These are phyloP conservation scores for Martes martes DNA, from an alignment of 2,113 vertebrate species.

Conservation along the genomic window DNA sequence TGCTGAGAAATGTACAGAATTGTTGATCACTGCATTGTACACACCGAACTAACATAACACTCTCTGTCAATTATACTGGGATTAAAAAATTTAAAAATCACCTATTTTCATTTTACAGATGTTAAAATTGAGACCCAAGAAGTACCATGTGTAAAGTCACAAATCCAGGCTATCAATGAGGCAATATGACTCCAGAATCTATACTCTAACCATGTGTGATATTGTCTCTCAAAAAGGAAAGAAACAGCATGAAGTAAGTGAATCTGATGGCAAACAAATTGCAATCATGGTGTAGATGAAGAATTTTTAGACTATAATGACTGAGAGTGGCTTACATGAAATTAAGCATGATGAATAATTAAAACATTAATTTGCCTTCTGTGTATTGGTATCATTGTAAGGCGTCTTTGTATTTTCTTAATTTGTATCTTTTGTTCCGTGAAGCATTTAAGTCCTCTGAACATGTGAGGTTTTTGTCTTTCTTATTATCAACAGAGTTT, in stretches of 20 bases:
- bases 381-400: slow-evolving; percentile 50
- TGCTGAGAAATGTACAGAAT: neutral
- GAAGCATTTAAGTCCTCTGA: neutral
- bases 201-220: neutral
- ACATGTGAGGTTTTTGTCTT: slow-evolving; percentile 7
- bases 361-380: slow-evolving; percentile 56
- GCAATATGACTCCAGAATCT: neutral
- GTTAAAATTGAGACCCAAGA: neutral
- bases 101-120: neutral
- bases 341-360: slow-evolving; percentile 59
- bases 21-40: neutral
- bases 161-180: neutral
- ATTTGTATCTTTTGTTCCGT: slow-evolving; percentile 9
- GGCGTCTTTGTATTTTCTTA: neutral
- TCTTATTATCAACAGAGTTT: neutral
- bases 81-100: neutral
- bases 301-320: slow-evolving; percentile 58
- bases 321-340: slow-evolving; percentile 50
- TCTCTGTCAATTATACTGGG: neutral
- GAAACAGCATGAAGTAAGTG: slow-evolving; percentile 46
- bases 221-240: neutral
- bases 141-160: neutral
- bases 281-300: slow-evolving; percentile 61
- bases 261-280: slow-evolving; percentile 55
- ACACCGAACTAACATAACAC: neutral